These are phyloP conservation scores for Eurystomus gularis DNA, from an alignment of 2,113 vertebrate genomes.

Conservation along the genomic window DNA sequence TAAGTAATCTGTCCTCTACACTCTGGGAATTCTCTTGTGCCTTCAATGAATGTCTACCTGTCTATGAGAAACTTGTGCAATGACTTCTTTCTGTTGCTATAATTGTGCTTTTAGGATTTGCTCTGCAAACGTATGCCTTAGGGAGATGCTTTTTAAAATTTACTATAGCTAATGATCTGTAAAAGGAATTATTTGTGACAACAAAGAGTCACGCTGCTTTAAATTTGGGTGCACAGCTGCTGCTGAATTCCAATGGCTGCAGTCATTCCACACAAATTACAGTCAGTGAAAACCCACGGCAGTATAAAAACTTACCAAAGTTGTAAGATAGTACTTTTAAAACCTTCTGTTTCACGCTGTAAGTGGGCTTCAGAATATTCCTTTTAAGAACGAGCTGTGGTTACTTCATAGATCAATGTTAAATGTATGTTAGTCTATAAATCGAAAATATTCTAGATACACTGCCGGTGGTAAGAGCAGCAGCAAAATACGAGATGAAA, in stretches of 20 bases:
- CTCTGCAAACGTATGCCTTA: background rate
- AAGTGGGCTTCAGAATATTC: background rate
- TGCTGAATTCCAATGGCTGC: background rate
- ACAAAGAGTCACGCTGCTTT: background rate
- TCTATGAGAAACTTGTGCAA: constrained; percentile 4
- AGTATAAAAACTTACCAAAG: background rate
- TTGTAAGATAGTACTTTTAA: background rate
- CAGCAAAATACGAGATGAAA: background rate
- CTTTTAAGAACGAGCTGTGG: background rate
- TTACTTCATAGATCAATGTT: background rate
- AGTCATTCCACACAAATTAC: background rate
- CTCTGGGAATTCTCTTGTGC: background rate
- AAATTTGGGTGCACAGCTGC: background rate
- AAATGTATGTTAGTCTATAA: background rate
- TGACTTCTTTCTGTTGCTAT: constrained; percentile 5
- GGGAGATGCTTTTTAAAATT: background rate
- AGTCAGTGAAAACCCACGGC: background rate
- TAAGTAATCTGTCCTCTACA: background rate
- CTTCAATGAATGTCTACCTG: background rate
- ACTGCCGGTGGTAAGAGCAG: background rate
- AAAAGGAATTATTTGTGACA: background rate
- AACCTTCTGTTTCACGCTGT: background rate
- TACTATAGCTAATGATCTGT: background rate
- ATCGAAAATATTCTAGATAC: background rate
- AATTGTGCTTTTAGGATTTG: constrained; percentile 14